Evolutionary conservation across 2,113 vertebrate species (phyloP), one percentile per base, ranked within the genome.

Genomic region (Alexandromys fortis): DNA sequence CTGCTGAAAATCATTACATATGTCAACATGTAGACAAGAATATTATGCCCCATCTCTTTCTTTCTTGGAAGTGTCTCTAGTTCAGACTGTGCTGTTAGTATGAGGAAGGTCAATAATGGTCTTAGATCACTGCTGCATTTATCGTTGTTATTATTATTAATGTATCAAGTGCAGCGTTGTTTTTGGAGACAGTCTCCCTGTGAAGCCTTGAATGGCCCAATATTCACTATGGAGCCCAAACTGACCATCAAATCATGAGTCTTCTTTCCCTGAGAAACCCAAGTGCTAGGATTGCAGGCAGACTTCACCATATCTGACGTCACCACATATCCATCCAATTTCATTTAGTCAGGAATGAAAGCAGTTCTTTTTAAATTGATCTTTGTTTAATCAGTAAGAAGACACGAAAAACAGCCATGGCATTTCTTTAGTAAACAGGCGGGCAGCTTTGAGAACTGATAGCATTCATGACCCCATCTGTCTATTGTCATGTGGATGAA

Each of bases 341-440:
- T 89, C 21, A 63, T 75, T 70, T 47, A 52, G 7, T 24, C 63
- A 79, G 75, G 33, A 79, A 75, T 86, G 47, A 96, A 96, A 93
- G 17, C 70, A 82, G 35, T 33, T 91, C 70, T 95, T 83, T 75
- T 17, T 63, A 89, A 76, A 63, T 93, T 49, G 42, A 76, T 12
- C 3, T 17, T 89, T 89, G 68, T n/a, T 90, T 90, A 78, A 63
- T 87, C 52, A 83, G 52, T 73, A 92, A 95, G 72, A 95, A 95
- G 73, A 76, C n/a, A 68, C 75, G 0, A 61, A 42, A 45, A 22
- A 1, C 11, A 24, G 45, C 2, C n/a, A 72, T 58, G 35, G 52
- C 52, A 10, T 86, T 96, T 93, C 38, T 92, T 94, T 83, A 68
- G 52, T n/a, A 86, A 67, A 65, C 22, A 72, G 68, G 11, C 28